phyloP scores from a whole-genome alignment of 2,888 invertebrate species.

The Nemotelus nigrinus region DNA sequence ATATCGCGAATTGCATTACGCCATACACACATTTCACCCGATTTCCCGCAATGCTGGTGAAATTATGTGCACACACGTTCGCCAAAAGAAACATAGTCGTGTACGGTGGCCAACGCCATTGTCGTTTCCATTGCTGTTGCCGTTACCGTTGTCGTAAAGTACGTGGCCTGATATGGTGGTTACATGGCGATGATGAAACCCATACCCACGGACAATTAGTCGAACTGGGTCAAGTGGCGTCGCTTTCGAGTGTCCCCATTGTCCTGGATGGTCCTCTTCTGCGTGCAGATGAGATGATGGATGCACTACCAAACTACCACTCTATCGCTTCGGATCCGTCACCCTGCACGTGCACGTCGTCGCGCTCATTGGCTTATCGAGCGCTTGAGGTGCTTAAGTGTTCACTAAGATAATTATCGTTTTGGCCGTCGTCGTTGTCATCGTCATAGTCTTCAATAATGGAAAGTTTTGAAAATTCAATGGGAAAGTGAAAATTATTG shows the following conservation, averaged over 20 bases:
- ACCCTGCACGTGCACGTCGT: not conserved
- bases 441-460: not conserved
- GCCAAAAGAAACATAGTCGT: too few species aligned
- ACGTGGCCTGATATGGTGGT: slow-evolving; percentile 15
- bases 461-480: slow-evolving; percentile 4
- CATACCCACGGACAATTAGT: slow-evolving; percentile 49
- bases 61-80: too few species aligned
- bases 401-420: slow-evolving; percentile 37
- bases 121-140: too few species aligned
- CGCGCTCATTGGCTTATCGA: slow-evolving; percentile 10
- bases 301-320: slow-evolving; percentile 41
- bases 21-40: too few species aligned
- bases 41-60: too few species aligned
- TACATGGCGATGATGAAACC: slow-evolving; percentile 27
- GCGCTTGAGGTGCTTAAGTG: slow-evolving; percentile 22
- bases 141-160: not conserved
- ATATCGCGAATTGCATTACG: too few species aligned
- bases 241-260: slow-evolving; percentile 43
- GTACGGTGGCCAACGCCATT: too few species aligned
- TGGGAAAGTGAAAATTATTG: slow-evolving; percentile 20
- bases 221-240: slow-evolving; percentile 51
- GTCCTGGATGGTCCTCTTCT: slow-evolving; percentile 29
- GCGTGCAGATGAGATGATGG: slow-evolving; percentile 36
- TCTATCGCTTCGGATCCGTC: not conserved
- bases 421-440: slow-evolving; percentile 4